Evolutionary conservation across 2,888 invertebrate genomes (phyloP), one percentile per base, ranked within the genome.

Genomic region (Gibbula magus): DNA sequence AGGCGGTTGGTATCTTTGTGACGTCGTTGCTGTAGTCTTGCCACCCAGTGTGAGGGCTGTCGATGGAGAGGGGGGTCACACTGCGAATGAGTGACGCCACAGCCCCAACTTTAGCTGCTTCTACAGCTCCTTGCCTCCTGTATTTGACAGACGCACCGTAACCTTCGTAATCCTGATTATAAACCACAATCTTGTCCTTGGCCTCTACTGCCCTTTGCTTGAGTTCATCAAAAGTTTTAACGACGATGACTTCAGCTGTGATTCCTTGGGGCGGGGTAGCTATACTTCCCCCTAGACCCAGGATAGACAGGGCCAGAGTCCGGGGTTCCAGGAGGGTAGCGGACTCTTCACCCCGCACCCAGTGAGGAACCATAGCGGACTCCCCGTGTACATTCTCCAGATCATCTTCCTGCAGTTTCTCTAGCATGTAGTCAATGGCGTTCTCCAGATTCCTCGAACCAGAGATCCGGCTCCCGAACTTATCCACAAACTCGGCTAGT

Each of bases 171-270:
- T 85, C 92, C 86, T 96, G 94, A 91, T 96, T 96, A 91, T 94
- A 97, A 0, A 97, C 94, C 10, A 97, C 96, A 80, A 97, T 97
- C 94, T 96, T 96, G 7, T 96, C 95, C 81, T 92, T 90, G 4
- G 94, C 94, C 89, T 95, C 93, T 20, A 92, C 88, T 0, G 94
- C 91, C 75, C 94, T 93, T 29, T 90, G 88, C 35, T 94, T 93
- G 35, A 96, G 93, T 86, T 96, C 95, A 81, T 88, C 87, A 85
- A 89, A 89, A 32, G 70, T 76, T 16, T 74, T 78, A 0, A 97
- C 95, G 0, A 96, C 96, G 18, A 97, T 91, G 0, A 95, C 96
- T 90, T 95, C 94, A 7, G 95, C 96, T 67, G 94, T 95, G 35
- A 97, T 95, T n/a, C 96, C 96, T 84, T 94, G 94, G 32, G 93